A percentile compares a stretch with the other conserved stretches of the same genome.
phyloP scores from a whole-genome alignment of 2,888 invertebrate genomes.

The Crossocerus cetratus region DNA sequence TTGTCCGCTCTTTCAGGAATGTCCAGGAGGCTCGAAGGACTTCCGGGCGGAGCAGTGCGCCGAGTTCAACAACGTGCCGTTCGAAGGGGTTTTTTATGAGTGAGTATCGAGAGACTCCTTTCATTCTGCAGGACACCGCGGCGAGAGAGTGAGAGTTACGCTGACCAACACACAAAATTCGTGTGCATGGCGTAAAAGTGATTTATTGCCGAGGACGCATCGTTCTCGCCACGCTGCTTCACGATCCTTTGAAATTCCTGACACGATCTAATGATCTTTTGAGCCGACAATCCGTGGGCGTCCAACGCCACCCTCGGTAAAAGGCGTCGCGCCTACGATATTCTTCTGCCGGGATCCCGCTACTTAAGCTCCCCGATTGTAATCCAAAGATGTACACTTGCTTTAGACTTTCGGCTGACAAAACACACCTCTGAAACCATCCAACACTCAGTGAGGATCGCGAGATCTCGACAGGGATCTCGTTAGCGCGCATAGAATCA shows the following conservation, averaged over 20 bases:
- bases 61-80: constrained; percentile 87
- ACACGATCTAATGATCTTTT: constrained; percentile 33
- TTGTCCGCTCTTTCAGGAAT: constrained; percentile 80
- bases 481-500: no score
- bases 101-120: constrained; percentile 77
- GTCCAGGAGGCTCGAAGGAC: constrained; percentile 86
- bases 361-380: constrained; percentile 1
- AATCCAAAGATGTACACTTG: neutral
- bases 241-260: neutral
- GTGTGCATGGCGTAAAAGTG: constrained; percentile 16
- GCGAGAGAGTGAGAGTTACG: neutral
- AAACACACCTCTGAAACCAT: neutral
- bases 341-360: neutral
- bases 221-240: neutral
- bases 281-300: constrained; percentile 15
- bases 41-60: constrained; percentile 95
- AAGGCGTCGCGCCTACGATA: constrained; percentile 5
- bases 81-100: constrained; percentile 90
- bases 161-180: constrained; percentile 5
- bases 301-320: constrained; percentile 10
- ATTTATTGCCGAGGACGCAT: constrained; percentile 30
- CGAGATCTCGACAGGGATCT: no score
- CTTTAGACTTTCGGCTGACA: no score
- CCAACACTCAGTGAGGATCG: no score
- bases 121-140: neutral